Evolutionary conservation across 1,140 invertebrate genomes (phyloP).

Genomic region (Thaumetopoea pityocampa): DNA sequence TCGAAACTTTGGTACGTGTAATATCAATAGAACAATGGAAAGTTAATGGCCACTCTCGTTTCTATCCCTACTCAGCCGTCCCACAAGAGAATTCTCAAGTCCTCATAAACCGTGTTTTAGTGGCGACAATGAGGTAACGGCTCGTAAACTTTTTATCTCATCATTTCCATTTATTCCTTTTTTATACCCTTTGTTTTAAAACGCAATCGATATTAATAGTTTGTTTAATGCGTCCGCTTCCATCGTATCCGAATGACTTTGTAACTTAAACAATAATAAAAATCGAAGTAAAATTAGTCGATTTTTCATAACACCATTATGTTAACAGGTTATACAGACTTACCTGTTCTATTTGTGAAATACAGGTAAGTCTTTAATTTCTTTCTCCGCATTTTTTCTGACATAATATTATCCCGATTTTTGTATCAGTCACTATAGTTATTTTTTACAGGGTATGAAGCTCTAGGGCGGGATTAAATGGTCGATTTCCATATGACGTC

Average conservation of each 20-base stretch:
- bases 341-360: too few species aligned
- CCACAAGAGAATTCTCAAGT: slow-evolving; percentile 45
- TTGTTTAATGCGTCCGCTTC: slow-evolving; percentile 10
- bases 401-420: too few species aligned
- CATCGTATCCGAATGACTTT: not conserved
- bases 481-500: too few species aligned
- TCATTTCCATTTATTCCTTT: slow-evolving; percentile 51
- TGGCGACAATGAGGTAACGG: slow-evolving; percentile 47
- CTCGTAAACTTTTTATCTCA: slow-evolving; percentile 69
- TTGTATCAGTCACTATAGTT: too few species aligned
- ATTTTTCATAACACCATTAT: slow-evolving; percentile 1
- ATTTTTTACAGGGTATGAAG: too few species aligned
- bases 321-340: not conserved
- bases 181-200: slow-evolving; percentile 45
- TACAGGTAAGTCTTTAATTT: not conserved
- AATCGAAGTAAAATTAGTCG: slow-evolving; percentile 13
- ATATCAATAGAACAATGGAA: not conserved
- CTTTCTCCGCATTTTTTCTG: not conserved
- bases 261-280: slow-evolving; percentile 2
- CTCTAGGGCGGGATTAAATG: too few species aligned
- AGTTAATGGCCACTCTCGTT: slow-evolving; percentile 17
- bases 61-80: slow-evolving; percentile 28
- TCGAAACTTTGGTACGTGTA: too few species aligned
- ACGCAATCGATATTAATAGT: slow-evolving; percentile 16
- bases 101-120: slow-evolving; percentile 47